Percentiles rank a stretch among this genome's conserved stretches.
These are phyloP conservation scores for Xiphorhynchus erythropygius DNA, from an alignment of 2,797 vertebrate species.

Conservation along the genomic window DNA sequence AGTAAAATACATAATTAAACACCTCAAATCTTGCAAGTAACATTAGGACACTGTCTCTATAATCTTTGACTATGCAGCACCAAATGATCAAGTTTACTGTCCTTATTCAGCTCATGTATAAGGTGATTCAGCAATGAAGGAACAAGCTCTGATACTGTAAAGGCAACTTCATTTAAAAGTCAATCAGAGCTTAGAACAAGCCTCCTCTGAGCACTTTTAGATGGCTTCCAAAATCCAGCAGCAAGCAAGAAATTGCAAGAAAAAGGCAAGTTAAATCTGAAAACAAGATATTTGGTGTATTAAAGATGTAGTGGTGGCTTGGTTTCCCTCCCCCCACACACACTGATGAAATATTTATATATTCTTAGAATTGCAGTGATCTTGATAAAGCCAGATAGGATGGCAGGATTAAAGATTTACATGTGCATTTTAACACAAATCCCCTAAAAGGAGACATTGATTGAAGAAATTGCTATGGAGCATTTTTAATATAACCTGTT, in stretches of 20 bases:
- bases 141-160: background rate
- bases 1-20: background rate
- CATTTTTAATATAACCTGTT: background rate
- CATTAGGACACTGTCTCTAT: background rate
- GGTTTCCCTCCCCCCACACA: background rate
- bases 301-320: background rate
- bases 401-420: background rate
- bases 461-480: background rate
- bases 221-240: background rate
- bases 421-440: background rate
- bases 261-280: background rate
- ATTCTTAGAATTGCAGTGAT: background rate
- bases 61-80: background rate
- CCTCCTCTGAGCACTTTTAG: background rate
- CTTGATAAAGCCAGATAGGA: background rate
- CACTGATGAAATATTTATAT: background rate
- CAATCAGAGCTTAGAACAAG: background rate
- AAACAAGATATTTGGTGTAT: background rate
- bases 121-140: background rate
- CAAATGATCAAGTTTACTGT: background rate
- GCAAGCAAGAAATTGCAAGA: background rate
- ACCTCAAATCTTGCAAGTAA: background rate
- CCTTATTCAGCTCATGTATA: background rate
- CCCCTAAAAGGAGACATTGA: background rate
- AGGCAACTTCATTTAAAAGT: background rate